phyloP scores from a whole-genome alignment of 1,140 invertebrate genomes.

The Aporrectodea caliginosa region DNA sequence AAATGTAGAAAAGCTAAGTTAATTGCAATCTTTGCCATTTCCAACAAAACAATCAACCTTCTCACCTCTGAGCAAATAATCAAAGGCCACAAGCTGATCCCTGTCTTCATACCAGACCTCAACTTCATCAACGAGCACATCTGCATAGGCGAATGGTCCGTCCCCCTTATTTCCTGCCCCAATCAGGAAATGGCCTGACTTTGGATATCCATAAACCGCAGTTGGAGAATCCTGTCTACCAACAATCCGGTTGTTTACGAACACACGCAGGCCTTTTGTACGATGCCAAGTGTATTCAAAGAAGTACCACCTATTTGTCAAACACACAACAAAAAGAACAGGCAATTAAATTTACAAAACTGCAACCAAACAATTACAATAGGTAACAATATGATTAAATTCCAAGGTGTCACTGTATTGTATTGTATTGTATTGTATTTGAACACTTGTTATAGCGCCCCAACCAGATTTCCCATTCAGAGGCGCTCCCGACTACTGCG shows the following conservation, averaged over 20 bases:
- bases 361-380: too few species aligned
- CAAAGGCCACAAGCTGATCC: conserved; percentile 48
- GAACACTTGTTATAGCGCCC: too few species aligned
- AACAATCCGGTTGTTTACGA: conserved; percentile 40
- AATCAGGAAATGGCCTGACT: not conserved
- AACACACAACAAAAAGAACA: too few species aligned
- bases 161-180: conserved; percentile 1
- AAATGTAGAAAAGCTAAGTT: too few species aligned
- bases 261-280: conserved; percentile 43
- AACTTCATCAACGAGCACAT: conserved; percentile 47
- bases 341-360: too few species aligned
- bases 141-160: conserved; percentile 35
- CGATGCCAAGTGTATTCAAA: conserved; percentile 50
- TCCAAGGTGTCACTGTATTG: too few species aligned
- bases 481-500: too few species aligned
- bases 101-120: conserved; percentile 50
- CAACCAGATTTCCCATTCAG: too few species aligned
- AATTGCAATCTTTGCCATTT: too few species aligned
- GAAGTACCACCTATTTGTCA: conserved; percentile 50
- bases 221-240: not conserved
- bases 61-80: conserved; percentile 49
- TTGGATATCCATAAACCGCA: not conserved
- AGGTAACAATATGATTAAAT: too few species aligned
- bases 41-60: too few species aligned
- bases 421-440: too few species aligned